Evolutionary conservation across 2,888 invertebrate species (phyloP).

Genomic region (Carabus problematicus): DNA sequence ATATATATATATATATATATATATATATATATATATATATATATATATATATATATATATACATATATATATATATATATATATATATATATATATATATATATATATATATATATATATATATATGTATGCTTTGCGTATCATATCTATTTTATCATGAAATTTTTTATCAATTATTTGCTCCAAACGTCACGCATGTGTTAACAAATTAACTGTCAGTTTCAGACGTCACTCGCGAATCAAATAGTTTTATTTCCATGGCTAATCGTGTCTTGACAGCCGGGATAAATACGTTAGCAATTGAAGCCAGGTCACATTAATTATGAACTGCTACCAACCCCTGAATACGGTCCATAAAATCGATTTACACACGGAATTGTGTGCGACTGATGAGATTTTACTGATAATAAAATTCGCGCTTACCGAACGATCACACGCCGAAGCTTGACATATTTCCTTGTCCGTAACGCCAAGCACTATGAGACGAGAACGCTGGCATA

Average conservation of each 20-base stretch:
- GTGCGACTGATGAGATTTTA: too few species aligned
- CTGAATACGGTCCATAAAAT: too few species aligned
- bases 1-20: too few species aligned
- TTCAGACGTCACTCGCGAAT: conserved; percentile 14
- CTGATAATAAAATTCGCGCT: too few species aligned
- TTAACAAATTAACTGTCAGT: conserved; percentile 29
- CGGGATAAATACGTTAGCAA: conserved; percentile 5
- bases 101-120: neutral
- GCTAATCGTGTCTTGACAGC: conserved; percentile 14
- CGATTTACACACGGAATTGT: too few species aligned
- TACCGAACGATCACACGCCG: too few species aligned
- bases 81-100: conserved; percentile 4
- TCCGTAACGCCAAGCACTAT: too few species aligned
- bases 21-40: neutral
- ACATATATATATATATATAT: conserved; percentile 1
- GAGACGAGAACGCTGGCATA: too few species aligned
- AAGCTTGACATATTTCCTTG: too few species aligned
- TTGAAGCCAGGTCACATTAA: neutral
- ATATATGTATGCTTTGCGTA: neutral
- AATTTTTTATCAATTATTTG: neutral
- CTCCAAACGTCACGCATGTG: conserved; percentile 24
- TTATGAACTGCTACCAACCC: neutral
- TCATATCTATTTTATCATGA: too few species aligned
- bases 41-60: conserved; percentile 2
- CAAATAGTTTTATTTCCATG: conserved; percentile 26